Conservation (phyloP, 1,140 invertebrate genomes). For the Drosophila novamexicana region DNA sequence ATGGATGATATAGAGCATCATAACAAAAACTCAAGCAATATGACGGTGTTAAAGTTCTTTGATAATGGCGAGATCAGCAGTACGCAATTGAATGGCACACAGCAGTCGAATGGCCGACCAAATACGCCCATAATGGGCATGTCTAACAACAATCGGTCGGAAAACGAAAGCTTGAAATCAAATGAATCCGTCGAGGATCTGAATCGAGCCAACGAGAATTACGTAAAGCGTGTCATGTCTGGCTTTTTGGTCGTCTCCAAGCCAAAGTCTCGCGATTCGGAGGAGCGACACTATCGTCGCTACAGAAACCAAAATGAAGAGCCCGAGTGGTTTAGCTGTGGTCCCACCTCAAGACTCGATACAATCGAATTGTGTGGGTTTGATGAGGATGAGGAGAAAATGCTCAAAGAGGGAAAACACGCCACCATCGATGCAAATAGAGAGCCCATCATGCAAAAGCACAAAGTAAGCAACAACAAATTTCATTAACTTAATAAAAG, state of each 20-base stretch:
- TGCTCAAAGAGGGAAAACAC: slow-evolving; percentile 45
- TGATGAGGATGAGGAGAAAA: slow-evolving; percentile 72
- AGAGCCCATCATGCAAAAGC: slow-evolving; percentile 40
- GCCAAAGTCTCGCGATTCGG: slow-evolving; percentile 65
- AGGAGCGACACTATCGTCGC: slow-evolving; percentile 67
- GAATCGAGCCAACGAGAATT: slow-evolving; percentile 72
- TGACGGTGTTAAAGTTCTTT: slow-evolving; percentile 60
- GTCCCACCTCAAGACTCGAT: slow-evolving; percentile 76
- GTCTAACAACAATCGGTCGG: slow-evolving; percentile 58
- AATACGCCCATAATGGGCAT: slow-evolving; percentile 66
- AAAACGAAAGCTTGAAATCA: slow-evolving; percentile 60
- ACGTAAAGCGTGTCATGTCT: slow-evolving; percentile 78
- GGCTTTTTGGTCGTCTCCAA: slow-evolving; percentile 79
- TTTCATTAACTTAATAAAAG: background rate
- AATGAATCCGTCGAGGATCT: slow-evolving; percentile 69
- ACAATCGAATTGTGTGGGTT: slow-evolving; percentile 81
- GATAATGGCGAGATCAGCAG: slow-evolving; percentile 65
- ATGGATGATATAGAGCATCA: slow-evolving; percentile 47
- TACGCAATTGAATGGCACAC: slow-evolving; percentile 27
- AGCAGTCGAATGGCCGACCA: slow-evolving; percentile 43
- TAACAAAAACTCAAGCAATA: slow-evolving; percentile 40
- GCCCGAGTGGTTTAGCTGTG: slow-evolving; percentile 82
- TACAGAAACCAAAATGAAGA: slow-evolving; percentile 76
- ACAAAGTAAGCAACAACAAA: slow-evolving; percentile 42
- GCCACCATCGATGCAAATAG: slow-evolving; percentile 21